Evolutionary conservation across 2,888 invertebrate species (phyloP), one percentile per base, ranked within the genome.

Genomic region (Drosophila emarginata): DNA sequence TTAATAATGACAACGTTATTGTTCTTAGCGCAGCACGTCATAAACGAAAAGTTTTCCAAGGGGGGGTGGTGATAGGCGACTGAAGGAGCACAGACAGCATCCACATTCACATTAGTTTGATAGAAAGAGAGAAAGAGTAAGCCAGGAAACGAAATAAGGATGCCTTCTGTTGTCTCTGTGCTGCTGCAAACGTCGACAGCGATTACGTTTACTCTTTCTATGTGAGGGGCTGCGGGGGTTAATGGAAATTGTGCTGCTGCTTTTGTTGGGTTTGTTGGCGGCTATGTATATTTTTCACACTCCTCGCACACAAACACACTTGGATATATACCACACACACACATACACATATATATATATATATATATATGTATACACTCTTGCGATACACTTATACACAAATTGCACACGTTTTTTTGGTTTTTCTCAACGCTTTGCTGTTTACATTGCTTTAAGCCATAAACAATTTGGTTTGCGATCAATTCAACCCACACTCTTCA

Each of bases 111-210:
- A 76, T 9, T 37, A n/a, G 3, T 9, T 40, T 40, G 52, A 70
- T 62, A 77, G 70, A 67, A 65, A 67, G 67, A 74, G 32, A 56
- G 54, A 60, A 65, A 63, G 51, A 57, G 53, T 71, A 58, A 67
- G 59, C 67, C 85, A 82, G 81, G 81, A 82, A 82, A 79, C 64
- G 75, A 80, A 81, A 84, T 64, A 77, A 79, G 79, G 79, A 82
- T 82, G 80, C 45, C 78, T 78, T 72, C 65, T 77, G 76, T 66
- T 78, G 54, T 72, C 59, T 65, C 64, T 70, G 68, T 65, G 60
- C 21, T 67, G 61, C 86, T 82, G 83, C 76, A 74, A 68, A 67
- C 74, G 65, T 51, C 62, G 74, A 72, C 81, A 78, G 78, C 78
- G 82, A 86, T 82, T 82, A 82, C 82, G 82, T 81, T 69, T 83